phyloP scores from a whole-genome alignment of 1,140 invertebrate genomes.

The Hylyphantes graminicola region DNA sequence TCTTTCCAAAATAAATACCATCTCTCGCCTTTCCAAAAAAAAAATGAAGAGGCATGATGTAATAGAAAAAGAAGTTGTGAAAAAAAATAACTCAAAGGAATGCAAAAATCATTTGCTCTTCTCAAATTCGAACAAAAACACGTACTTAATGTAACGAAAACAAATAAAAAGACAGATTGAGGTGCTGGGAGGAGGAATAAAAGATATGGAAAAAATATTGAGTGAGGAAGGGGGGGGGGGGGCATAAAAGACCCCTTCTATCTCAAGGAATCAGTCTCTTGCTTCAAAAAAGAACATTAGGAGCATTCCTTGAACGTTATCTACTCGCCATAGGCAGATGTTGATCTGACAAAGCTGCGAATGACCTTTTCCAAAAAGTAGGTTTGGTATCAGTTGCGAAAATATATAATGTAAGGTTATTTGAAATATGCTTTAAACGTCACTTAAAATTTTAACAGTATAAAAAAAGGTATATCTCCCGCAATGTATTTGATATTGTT shows the following conservation, averaged over 20 bases:
- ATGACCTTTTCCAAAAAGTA: no score
- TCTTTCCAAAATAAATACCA: slow-evolving; percentile 20
- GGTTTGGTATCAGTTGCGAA: no score
- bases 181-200: slow-evolving; percentile 15
- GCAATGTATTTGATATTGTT: no score
- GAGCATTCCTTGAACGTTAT: slow-evolving; percentile 1
- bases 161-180: slow-evolving; percentile 37
- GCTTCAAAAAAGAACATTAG: slow-evolving; percentile 12
- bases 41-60: background rate
- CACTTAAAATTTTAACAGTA: no score
- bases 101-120: slow-evolving; percentile 22
- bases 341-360: no score
- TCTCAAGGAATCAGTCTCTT: slow-evolving; percentile 21
- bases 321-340: background rate
- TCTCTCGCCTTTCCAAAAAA: background rate
- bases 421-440: no score
- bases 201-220: background rate
- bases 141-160: slow-evolving; percentile 45
- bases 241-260: slow-evolving; percentile 10
- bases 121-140: slow-evolving; percentile 38
- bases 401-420: no score
- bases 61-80: background rate
- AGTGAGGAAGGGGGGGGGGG: background rate
- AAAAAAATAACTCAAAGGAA: slow-evolving; percentile 4
- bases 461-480: no score